Conservation (phyloP, 2,113 vertebrate species). For the Microtus richardsoni region DNA sequence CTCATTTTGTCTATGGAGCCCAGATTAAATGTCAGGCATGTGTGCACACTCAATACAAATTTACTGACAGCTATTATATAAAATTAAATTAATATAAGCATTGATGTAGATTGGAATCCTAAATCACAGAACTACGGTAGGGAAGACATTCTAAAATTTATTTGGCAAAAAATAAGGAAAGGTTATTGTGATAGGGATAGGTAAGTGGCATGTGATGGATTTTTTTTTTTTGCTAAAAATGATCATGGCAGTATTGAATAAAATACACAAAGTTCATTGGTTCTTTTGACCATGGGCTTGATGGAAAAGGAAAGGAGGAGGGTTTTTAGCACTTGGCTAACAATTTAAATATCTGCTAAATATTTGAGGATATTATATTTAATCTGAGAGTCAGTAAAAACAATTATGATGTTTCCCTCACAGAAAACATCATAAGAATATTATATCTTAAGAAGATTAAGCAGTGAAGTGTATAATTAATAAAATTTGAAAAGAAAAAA, state of each 20-base stretch:
- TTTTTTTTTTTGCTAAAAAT: neutral
- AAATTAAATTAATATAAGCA: conserved; percentile 31
- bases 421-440: conserved; percentile 52
- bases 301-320: neutral
- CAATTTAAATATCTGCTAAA: conserved; percentile 16
- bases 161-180: conserved; percentile 23
- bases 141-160: conserved; percentile 20
- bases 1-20: neutral
- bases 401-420: conserved; percentile 1
- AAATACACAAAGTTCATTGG: neutral
- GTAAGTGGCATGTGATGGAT: neutral
- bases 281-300: neutral
- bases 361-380: neutral
- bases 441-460: conserved; percentile 66
- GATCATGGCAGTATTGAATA: neutral
- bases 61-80: neutral
- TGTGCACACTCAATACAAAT: neutral
- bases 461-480: conserved; percentile 50
- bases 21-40: neutral
- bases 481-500: conserved; percentile 44
- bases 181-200: neutral
- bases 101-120: neutral
- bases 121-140: neutral
- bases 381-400: conserved; percentile 40
- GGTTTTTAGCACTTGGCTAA: conserved; percentile 29